These are phyloP conservation scores for Sebastes flavidus DNA, from an alignment of 2,797 vertebrate species.

Conservation along the genomic window DNA sequence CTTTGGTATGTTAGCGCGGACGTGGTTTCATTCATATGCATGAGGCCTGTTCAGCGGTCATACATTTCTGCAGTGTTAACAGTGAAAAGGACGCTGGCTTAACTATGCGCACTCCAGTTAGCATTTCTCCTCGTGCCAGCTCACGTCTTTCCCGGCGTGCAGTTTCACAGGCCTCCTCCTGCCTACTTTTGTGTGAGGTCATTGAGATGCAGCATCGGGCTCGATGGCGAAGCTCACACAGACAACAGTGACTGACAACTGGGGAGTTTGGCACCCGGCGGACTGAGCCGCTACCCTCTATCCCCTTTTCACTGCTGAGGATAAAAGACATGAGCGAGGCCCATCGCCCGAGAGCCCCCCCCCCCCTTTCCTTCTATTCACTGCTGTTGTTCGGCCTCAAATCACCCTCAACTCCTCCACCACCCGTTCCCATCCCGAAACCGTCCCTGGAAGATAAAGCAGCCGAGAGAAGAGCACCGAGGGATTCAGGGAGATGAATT, in stretches of 20 bases:
- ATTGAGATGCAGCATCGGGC: constrained; percentile 76
- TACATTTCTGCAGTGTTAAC: constrained; percentile 11
- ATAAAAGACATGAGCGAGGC: constrained; percentile 64
- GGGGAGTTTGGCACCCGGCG: constrained; percentile 47
- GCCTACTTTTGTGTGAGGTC: constrained; percentile 63
- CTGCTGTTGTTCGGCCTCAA: constrained; percentile 42
- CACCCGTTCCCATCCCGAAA: constrained; percentile 34
- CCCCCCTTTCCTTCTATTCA: constrained; percentile 48
- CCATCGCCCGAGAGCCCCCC: constrained; percentile 30
- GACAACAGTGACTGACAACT: constrained; percentile 58
- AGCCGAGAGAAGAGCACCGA: neutral
- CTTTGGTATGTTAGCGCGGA: neutral
- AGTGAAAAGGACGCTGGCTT: constrained; percentile 43
- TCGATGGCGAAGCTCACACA: constrained; percentile 17
- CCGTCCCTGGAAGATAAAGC: constrained; percentile 39
- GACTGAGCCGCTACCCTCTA: constrained; percentile 29
- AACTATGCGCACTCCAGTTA: constrained; percentile 31
- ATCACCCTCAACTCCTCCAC: constrained; percentile 10
- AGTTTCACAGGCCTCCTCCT: constrained; percentile 58
- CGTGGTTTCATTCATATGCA: constrained; percentile 45
- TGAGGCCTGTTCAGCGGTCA: constrained; percentile 36
- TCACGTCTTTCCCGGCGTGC: constrained; percentile 42
- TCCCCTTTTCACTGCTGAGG: constrained; percentile 35
- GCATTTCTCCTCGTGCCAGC: constrained; percentile 37
- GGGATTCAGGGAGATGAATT: constrained; percentile 28